These are phyloP conservation scores for Brienomyrus brachyistius DNA, from an alignment of 2,113 vertebrate species.

Conservation along the genomic window DNA sequence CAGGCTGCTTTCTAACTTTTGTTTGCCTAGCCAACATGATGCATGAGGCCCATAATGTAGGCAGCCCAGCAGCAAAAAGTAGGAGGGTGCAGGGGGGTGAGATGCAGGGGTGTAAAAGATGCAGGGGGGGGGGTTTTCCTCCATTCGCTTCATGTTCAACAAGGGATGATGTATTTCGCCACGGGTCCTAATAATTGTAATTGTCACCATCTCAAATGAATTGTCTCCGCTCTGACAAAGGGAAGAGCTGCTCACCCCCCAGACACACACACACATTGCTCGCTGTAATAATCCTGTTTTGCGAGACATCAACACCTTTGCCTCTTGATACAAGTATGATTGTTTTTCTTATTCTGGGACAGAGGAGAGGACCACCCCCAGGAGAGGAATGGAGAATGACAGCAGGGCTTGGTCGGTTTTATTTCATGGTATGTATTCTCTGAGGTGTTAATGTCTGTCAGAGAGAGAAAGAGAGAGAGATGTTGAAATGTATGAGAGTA, in stretches of 20 bases:
- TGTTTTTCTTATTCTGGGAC: neutral
- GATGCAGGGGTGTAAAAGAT: conserved; percentile 25
- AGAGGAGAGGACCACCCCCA: neutral
- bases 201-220: conserved; percentile 23
- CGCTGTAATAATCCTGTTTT: neutral
- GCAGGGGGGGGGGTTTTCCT: conserved; percentile 31
- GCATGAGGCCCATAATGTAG: conserved; percentile 58
- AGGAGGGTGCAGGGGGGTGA: conserved; percentile 33
- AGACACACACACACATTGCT: neutral
- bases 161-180: conserved; percentile 35
- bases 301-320: neutral
- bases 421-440: conserved; percentile 52
- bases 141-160: conserved; percentile 37
- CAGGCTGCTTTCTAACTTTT: conserved; percentile 43
- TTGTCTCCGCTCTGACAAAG: conserved; percentile 33
- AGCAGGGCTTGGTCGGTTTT: conserved; percentile 38
- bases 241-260: conserved; percentile 27
- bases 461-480: conserved; percentile 27
- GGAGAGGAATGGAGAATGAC: neutral
- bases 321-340: too few species aligned
- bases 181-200: conserved; percentile 37
- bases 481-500: conserved; percentile 6
- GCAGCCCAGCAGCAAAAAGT: conserved; percentile 54
- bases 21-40: conserved; percentile 55
- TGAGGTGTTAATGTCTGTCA: conserved; percentile 2